These are phyloP conservation scores for Atrichornis clamosus DNA, from an alignment of 2,113 vertebrate genomes.

Conservation along the genomic window DNA sequence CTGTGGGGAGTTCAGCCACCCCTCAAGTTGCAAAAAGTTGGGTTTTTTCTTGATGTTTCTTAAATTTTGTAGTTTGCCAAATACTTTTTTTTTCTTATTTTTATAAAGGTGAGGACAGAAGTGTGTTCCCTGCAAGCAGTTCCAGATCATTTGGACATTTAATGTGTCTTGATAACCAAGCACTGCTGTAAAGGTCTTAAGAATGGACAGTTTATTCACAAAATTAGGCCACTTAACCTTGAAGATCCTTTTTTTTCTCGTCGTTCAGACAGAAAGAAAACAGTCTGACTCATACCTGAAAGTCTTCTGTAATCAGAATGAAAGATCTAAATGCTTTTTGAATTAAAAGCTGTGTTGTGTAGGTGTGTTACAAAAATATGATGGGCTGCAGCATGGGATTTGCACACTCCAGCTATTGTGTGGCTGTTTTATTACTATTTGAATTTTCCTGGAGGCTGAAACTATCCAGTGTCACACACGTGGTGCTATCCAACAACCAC, in stretches of 20 bases:
- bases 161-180: neutral
- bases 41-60: neutral
- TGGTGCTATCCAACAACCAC: neutral
- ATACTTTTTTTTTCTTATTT: neutral
- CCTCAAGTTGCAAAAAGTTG: neutral
- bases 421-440: neutral
- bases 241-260: neutral
- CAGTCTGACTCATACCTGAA: slow-evolving; percentile 10
- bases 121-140: neutral
- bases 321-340: neutral
- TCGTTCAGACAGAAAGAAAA: slow-evolving; percentile 24
- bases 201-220: neutral
- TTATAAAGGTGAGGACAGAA: neutral
- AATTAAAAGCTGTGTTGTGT: neutral
- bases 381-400: neutral
- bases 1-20: neutral
- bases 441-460: neutral
- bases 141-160: neutral
- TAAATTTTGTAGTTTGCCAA: neutral
- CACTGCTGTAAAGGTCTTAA: neutral
- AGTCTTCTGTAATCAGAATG: neutral
- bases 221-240: slow-evolving; percentile 1
- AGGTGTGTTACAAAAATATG: neutral
- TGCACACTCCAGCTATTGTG: neutral
- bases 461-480: neutral